These are phyloP conservation scores for Cryptocheilus praepositus DNA, from an alignment of 2,888 invertebrate genomes.

Conservation along the genomic window DNA sequence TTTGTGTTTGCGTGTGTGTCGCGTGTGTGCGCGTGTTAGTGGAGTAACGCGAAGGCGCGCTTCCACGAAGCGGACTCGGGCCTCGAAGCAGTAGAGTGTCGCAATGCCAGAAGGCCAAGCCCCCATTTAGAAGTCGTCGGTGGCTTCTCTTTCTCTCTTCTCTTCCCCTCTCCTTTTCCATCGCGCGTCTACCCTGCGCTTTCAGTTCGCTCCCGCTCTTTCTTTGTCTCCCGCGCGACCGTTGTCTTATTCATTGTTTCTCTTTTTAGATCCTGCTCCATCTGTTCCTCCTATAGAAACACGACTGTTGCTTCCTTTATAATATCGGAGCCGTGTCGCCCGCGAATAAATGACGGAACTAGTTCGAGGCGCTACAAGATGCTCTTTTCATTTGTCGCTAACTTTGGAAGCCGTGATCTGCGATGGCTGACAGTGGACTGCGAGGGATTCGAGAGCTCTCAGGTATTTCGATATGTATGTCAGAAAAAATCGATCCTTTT, in stretches of 20 bases:
- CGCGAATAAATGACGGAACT: background rate
- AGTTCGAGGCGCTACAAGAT: background rate
- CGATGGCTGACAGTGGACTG: no score
- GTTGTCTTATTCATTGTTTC: slow-evolving; percentile 1
- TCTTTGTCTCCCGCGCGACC: slow-evolving; percentile 12
- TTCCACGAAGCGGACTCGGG: slow-evolving; percentile 68
- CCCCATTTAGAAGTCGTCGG: slow-evolving; percentile 66
- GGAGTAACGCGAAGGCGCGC: slow-evolving; percentile 70
- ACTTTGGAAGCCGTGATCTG: no score
- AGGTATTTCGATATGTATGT: no score
- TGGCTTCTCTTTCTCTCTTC: slow-evolving; percentile 41
- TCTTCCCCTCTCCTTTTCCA: slow-evolving; percentile 24
- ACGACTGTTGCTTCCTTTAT: background rate
- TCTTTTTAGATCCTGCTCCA: background rate
- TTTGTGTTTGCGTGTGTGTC: background rate
- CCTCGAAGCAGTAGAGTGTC: slow-evolving; percentile 57
- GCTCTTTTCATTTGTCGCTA: no score
- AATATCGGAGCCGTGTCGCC: background rate
- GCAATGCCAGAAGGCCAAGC: slow-evolving; percentile 73
- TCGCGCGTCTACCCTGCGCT: slow-evolving; percentile 4
- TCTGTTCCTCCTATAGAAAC: background rate
- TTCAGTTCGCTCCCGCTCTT: slow-evolving; percentile 14
- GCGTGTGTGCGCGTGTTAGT: slow-evolving; percentile 59
- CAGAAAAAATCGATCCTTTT: no score
- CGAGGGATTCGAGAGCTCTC: no score